These are phyloP conservation scores for Drosophila grimshawi DNA, from an alignment of 1,140 invertebrate genomes.

Conservation along the genomic window DNA sequence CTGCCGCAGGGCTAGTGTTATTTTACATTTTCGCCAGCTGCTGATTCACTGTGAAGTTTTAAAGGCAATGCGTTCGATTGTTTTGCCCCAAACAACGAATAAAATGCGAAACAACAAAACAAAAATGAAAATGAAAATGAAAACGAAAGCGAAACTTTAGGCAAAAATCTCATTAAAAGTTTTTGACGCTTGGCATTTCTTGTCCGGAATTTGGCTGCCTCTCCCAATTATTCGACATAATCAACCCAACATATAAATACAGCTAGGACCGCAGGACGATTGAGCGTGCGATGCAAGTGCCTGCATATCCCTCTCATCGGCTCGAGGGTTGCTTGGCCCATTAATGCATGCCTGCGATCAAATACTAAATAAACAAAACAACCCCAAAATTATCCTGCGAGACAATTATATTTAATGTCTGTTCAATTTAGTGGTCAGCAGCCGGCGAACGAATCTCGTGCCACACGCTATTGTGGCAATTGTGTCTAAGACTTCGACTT, in stretches of 20 bases:
- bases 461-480: constrained; percentile 42
- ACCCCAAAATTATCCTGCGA: constrained; percentile 6
- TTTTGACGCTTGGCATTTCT: constrained; percentile 52
- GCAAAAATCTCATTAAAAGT: constrained; percentile 79
- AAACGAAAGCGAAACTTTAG: constrained; percentile 34
- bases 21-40: constrained; percentile 72
- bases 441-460: constrained; percentile 54
- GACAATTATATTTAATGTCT: constrained; percentile 54
- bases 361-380: neutral
- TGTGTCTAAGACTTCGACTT: constrained; percentile 26
- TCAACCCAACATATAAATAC: constrained; percentile 15
- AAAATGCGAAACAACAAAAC: constrained; percentile 27
- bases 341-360: constrained; percentile 30
- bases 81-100: constrained; percentile 18
- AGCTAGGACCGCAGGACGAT: constrained; percentile 35
- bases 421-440: constrained; percentile 42
- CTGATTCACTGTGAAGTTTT: constrained; percentile 46
- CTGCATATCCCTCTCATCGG: constrained; percentile 46
- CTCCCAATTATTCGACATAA: constrained; percentile 66
- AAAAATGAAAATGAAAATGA: constrained; percentile 1
- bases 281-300: constrained; percentile 37
- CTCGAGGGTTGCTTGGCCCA: constrained; percentile 20
- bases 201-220: constrained; percentile 53
- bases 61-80: constrained; percentile 61
- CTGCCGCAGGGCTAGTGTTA: constrained; percentile 56